Evolutionary conservation across 2,797 vertebrate species (phyloP).

Genomic region (Gymnoscopelus braueri): DNA sequence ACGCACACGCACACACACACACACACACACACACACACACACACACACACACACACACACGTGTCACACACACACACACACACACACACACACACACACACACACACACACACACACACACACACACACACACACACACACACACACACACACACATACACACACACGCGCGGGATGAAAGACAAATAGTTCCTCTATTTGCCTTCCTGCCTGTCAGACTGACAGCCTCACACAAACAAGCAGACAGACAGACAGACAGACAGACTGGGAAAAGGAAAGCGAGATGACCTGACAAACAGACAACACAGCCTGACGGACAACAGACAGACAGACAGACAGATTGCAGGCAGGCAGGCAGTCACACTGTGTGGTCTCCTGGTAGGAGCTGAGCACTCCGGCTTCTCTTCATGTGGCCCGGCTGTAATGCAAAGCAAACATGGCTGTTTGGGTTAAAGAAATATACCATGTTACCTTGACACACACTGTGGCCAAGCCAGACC

Average conservation of each 20-base stretch:
- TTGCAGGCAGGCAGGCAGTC: conserved; percentile 13
- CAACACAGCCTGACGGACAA: background rate
- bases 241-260: background rate
- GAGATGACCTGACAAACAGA: conserved; percentile 5
- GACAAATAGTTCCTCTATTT: conserved; percentile 18
- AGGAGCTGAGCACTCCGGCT: conserved; percentile 21
- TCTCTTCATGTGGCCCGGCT: conserved; percentile 55
- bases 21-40: conserved; percentile 27
- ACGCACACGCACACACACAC: conserved; percentile 15
- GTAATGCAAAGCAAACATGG: conserved; percentile 63
- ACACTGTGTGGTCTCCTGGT: conserved; percentile 53
- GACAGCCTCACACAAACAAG: conserved; percentile 25
- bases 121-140: conserved; percentile 21
- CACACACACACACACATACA: conserved; percentile 29
- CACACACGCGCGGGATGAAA: background rate
- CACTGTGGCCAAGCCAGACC: conserved; percentile 51
- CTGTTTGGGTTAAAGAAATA: conserved; percentile 64
- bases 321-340: conserved; percentile 27
- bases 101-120: background rate
- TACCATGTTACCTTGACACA: conserved; percentile 62
- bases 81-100: conserved; percentile 31
- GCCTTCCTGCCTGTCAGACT: background rate
- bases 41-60: conserved; percentile 25
- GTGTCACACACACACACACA: conserved; percentile 27
- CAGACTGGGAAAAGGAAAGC: conserved; percentile 4